Percentiles rank a stretch among this genome's conserved stretches.
Evolutionary conservation across 2,888 invertebrate species (phyloP).

Genomic region (Colostygia pectinataria): DNA sequence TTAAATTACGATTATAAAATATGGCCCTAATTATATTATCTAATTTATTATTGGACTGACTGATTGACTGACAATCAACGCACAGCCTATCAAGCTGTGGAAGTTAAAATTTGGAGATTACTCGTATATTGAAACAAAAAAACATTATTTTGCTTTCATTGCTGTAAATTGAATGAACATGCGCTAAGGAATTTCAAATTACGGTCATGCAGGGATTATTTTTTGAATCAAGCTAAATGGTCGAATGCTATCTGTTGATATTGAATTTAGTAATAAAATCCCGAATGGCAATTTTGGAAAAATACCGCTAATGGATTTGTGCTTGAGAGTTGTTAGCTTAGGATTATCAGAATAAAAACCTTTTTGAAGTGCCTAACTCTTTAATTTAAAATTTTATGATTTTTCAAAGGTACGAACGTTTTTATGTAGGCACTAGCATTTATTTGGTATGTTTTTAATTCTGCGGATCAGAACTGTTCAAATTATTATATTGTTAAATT

Average conservation of each 20-base stretch:
- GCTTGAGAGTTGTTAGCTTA: conserved; percentile 27
- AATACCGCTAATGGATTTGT: conserved; percentile 30
- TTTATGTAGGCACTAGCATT: too few relatives aligned
- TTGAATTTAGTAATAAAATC: conserved; percentile 14
- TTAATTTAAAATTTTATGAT: background rate
- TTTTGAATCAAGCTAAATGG: conserved; percentile 6
- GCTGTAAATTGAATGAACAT: conserved; percentile 2
- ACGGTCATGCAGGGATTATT: conserved; percentile 4
- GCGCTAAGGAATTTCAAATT: conserved; percentile 8
- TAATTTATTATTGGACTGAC: too few relatives aligned
- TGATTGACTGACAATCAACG: too few relatives aligned
- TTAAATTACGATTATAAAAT: too few relatives aligned
- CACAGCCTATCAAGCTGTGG: too few relatives aligned
- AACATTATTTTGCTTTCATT: conserved; percentile 1
- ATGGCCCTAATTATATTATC: too few relatives aligned
- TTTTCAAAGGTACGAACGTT: too few relatives aligned
- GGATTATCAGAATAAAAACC: conserved; percentile 31
- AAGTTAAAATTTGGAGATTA: too few relatives aligned
- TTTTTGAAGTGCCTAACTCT: conserved; percentile 24
- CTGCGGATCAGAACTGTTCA: too few relatives aligned
- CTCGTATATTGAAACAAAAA: too few relatives aligned
- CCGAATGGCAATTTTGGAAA: conserved; percentile 14
- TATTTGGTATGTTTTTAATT: too few relatives aligned
- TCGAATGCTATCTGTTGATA: conserved; percentile 4
- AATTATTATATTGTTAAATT: too few relatives aligned